A percentile compares a stretch with the other conserved stretches of the same genome.
phyloP scores from a whole-genome alignment of 2,888 invertebrate genomes.

The Heliconius cydno region DNA sequence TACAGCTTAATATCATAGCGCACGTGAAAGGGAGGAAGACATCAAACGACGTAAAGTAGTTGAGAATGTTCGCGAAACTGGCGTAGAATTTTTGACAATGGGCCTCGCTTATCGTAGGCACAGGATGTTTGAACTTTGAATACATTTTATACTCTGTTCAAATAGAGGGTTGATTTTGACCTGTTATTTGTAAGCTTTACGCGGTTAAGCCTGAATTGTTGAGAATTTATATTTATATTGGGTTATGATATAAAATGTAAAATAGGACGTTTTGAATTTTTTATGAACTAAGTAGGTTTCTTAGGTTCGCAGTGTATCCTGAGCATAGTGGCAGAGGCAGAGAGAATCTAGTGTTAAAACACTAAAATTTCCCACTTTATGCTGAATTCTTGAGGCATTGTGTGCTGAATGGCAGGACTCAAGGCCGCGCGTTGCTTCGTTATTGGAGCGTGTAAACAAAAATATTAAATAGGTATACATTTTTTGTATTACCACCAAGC shows the following conservation, averaged over 20 bases:
- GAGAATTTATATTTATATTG: not conserved
- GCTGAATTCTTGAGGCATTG: too few relatives aligned
- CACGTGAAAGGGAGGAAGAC: constrained; percentile 38
- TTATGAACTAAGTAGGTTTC: not conserved
- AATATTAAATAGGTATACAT: not conserved
- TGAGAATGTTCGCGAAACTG: constrained; percentile 36
- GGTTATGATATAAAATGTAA: not conserved
- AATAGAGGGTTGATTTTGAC: constrained; percentile 35
- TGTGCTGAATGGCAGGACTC: too few relatives aligned
- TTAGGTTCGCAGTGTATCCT: not conserved
- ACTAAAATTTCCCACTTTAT: too few relatives aligned
- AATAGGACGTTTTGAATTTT: not conserved
- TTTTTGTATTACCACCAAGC: too few relatives aligned
- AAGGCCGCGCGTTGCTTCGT: too few relatives aligned
- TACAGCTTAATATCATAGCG: constrained; percentile 11
- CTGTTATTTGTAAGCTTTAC: constrained; percentile 29
- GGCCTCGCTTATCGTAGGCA: constrained; percentile 37
- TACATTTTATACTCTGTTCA: constrained; percentile 33
- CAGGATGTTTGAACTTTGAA: constrained; percentile 38
- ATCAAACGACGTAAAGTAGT: constrained; percentile 38
- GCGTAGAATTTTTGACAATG: constrained; percentile 42
- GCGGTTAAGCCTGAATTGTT: not conserved
- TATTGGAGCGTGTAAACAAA: too few relatives aligned
- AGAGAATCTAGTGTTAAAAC: too few relatives aligned
- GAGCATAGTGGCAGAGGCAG: too few relatives aligned